Percentiles rank a stretch among this genome's conserved stretches.
phyloP scores from a whole-genome alignment of 2,113 vertebrate species.

The Galeopterus variegatus region DNA sequence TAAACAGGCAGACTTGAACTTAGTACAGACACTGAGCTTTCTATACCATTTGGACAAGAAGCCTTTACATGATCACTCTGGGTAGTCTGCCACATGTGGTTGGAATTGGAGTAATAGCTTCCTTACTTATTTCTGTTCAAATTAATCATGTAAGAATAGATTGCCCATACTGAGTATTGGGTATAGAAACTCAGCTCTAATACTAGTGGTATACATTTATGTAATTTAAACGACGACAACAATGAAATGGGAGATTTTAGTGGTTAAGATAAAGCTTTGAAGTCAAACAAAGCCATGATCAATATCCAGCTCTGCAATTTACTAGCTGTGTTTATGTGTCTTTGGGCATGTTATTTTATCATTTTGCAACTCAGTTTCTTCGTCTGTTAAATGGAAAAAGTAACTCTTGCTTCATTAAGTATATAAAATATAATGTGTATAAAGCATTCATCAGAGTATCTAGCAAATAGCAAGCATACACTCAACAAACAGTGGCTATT shows the following conservation, averaged over 20 bases:
- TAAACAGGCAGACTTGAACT: not conserved
- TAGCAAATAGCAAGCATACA: not conserved
- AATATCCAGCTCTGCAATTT: not conserved
- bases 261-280: conserved; percentile 34
- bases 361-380: not conserved
- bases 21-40: not conserved
- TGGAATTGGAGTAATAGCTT: not conserved
- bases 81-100: not conserved
- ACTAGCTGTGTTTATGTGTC: not conserved
- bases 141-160: conserved; percentile 33
- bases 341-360: not conserved
- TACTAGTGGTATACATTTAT: not conserved
- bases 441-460: not conserved
- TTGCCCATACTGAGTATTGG: not conserved
- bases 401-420: not conserved
- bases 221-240: not conserved
- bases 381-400: not conserved
- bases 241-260: not conserved
- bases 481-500: not conserved
- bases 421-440: not conserved
- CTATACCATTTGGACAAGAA: not conserved
- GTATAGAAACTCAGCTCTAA: not conserved
- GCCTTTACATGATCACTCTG: not conserved
- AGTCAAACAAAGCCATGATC: not conserved
- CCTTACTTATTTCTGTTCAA: conserved; percentile 29